Evolutionary conservation across 2,888 invertebrate species (phyloP), one percentile per base, ranked within the genome.

Genomic region (Erebia palarica): DNA sequence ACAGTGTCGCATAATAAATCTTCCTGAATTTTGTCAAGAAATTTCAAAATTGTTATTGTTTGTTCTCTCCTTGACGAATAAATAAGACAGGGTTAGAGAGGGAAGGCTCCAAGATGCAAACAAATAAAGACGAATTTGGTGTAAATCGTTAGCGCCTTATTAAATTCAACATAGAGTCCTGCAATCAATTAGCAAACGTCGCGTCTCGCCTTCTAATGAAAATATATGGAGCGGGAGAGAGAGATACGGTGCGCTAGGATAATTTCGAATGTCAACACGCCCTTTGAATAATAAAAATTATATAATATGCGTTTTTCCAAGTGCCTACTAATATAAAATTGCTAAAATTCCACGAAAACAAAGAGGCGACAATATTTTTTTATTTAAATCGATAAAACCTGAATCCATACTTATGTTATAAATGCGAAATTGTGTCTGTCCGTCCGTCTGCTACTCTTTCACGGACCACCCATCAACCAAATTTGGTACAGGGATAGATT

Each of bases 151-250:
- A 57, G 55, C 67, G 58, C 68, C 82, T 86, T 85, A 87, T 87
- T 86, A 87, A 87, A 88, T 88, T 88, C 84, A 83, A 80, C 82
- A 83, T 83, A 82, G 82, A 80, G 79, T 80, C 81, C 77, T 78
- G 84, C 82, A 81, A 88, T 88, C 87, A 87, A 88, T 88, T 85
- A 83, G 81, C 76, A 75, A 76, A 76, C 75, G 78, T 78, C 75
- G 71, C 75, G 73, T 77, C 79, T 78, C 70, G 72, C 64, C 72
- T 78, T 69, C 77, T 83, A 86, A 86, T 85, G 86, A 84, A 84
- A 86, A 87, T 86, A 84, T 84, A 86, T 49, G 27, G 65, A 60
- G 61, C 18, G 65, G 59, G 53, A 44, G 70, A 63, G 60, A 68
- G 71, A 73, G 72, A 72, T 74, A 74, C 67, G 73, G 71, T 67